phyloP scores from a whole-genome alignment of 2,888 invertebrate genomes.

The Drosophila macrospina region DNA sequence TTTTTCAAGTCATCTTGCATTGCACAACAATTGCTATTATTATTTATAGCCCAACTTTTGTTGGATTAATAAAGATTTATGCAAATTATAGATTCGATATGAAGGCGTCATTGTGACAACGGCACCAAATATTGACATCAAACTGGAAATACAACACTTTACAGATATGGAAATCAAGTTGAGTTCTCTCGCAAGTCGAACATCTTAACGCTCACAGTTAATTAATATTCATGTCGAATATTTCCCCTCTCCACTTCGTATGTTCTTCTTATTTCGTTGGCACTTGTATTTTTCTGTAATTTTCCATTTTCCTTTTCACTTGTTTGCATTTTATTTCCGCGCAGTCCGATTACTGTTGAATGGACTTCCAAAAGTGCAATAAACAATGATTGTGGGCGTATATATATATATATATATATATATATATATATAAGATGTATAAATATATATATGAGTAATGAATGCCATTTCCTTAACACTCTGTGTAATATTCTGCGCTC shows the following conservation, averaged over 20 bases:
- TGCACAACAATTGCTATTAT: conserved; percentile 1
- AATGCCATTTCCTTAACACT: conserved; percentile 10
- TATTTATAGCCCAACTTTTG: neutral
- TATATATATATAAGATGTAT: too few species aligned
- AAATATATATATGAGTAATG: conserved; percentile 8
- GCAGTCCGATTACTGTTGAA: neutral
- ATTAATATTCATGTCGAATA: conserved; percentile 23
- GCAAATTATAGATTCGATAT: conserved; percentile 21
- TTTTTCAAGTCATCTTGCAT: neutral
- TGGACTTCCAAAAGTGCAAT: conserved; percentile 6
- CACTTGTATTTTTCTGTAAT: neutral
- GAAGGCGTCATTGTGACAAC: conserved; percentile 23
- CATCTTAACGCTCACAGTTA: conserved; percentile 8
- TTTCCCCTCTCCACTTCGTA: neutral
- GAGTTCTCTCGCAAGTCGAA: neutral
- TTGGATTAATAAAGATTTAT: conserved; percentile 17
- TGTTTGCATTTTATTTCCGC: neutral
- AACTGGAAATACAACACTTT: conserved; percentile 29
- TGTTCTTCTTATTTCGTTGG: neutral
- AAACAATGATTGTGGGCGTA: neutral
- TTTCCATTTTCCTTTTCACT: neutral
- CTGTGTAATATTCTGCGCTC: conserved; percentile 19
- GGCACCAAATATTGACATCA: conserved; percentile 1
- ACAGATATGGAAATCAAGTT: conserved; percentile 27
- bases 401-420: neutral